Evolutionary conservation across 64 coral and sea anemone genomes (phyloP).

Genomic region (Hydrozoanthus tunicans): DNA sequence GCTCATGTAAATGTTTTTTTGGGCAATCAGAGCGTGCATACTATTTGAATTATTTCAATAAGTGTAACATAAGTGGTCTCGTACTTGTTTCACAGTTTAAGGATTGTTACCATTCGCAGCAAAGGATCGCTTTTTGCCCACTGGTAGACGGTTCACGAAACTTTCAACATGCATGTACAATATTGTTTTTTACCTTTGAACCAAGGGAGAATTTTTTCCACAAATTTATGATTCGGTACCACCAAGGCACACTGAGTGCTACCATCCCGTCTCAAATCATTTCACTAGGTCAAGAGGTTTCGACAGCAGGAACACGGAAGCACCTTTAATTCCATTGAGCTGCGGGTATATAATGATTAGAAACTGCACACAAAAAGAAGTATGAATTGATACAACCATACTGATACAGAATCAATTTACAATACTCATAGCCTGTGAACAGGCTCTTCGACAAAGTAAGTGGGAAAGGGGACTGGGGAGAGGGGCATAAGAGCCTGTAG

Average conservation of each 20-base stretch:
- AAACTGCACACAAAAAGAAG: neutral
- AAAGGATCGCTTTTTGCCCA: no score
- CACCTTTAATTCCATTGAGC: slow-evolving; percentile 32
- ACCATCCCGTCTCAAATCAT: slow-evolving; percentile 39
- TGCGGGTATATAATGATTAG: neutral
- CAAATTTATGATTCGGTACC: slow-evolving; percentile 16
- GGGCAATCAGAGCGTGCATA: no score
- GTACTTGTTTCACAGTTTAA: no score
- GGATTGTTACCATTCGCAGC: no score
- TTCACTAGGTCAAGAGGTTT: slow-evolving; percentile 38
- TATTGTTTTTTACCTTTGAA: slow-evolving; percentile 17
- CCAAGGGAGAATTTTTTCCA: slow-evolving; percentile 42
- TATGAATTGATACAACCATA: neutral
- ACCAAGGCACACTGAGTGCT: slow-evolving; percentile 53
- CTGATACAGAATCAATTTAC: neutral
- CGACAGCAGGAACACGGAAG: slow-evolving; percentile 28
- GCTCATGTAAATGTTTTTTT: no score
- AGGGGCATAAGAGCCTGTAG: no score
- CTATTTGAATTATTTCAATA: no score
- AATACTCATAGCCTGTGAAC: neutral
- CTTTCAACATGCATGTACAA: neutral
- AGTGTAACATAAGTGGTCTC: no score
- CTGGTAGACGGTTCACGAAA: neutral
- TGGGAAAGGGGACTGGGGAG: no score
- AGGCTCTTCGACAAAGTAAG: no score